phyloP scores from a whole-genome alignment of 2,797 vertebrate species.

The Scomberomorus guttatus region DNA sequence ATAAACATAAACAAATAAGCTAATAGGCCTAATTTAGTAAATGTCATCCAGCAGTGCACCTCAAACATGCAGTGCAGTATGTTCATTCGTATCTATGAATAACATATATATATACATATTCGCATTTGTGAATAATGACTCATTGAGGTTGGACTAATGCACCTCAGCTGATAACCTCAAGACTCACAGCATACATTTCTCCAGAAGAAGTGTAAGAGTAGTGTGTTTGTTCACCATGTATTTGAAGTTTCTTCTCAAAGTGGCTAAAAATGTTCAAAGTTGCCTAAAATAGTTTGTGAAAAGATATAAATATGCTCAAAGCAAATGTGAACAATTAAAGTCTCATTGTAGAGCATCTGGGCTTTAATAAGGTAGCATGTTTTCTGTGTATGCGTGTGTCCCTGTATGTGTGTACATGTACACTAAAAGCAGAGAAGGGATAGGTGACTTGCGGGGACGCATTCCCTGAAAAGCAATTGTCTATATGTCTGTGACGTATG shows the following conservation, averaged over 20 bases:
- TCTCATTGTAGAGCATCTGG: conserved; percentile 7
- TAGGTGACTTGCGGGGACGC: background rate
- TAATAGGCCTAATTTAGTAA: background rate
- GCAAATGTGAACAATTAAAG: conserved; percentile 48
- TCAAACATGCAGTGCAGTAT: background rate
- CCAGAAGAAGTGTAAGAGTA: background rate
- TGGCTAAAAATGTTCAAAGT: conserved; percentile 67
- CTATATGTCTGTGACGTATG: conserved; percentile 41
- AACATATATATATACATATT: conserved; percentile 19
- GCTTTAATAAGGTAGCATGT: conserved; percentile 4
- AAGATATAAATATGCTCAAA: conserved; percentile 63
- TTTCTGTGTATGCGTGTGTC: background rate
- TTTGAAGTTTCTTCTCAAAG: conserved; percentile 63
- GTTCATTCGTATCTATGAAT: conserved; percentile 13
- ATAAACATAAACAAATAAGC: background rate
- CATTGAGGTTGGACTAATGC: conserved; percentile 6
- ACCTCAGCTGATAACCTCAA: conserved; percentile 6
- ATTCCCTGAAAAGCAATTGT: conserved; percentile 33
- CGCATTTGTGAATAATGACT: conserved; percentile 3
- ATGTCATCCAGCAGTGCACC: background rate
- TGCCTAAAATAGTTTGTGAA: conserved; percentile 64
- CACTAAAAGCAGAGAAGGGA: background rate
- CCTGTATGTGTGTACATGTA: background rate
- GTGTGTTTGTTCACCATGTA: conserved; percentile 18
- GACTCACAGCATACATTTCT: conserved; percentile 13